Evolutionary conservation across 2,888 invertebrate genomes (phyloP).

Genomic region (Heliconius hortense): DNA sequence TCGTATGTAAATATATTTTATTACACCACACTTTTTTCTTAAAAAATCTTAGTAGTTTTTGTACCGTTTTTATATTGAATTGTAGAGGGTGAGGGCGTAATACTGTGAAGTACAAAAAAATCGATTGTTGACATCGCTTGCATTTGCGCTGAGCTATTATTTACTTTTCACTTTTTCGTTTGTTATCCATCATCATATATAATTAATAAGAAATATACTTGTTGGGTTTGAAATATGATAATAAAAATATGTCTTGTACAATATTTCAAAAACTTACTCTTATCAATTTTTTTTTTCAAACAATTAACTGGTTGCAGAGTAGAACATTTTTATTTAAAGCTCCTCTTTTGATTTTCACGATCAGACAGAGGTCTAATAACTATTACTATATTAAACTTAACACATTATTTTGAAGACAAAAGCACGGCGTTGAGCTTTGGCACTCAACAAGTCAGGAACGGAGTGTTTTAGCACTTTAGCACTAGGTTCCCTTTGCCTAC

Average conservation of each 20-base stretch:
- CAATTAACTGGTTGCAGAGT: neutral
- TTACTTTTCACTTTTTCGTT: neutral
- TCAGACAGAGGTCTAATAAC: neutral
- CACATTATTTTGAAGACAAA: neutral
- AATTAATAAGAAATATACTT: neutral
- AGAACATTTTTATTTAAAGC: neutral
- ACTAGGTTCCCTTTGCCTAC: no score
- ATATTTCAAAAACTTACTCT: neutral
- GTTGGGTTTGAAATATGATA: neutral
- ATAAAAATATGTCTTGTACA: neutral
- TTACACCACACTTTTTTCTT: neutral
- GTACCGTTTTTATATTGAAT: neutral
- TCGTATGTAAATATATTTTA: neutral
- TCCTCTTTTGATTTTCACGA: neutral
- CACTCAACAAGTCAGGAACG: no score
- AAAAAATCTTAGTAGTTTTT: neutral
- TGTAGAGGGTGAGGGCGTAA: slow-evolving; percentile 1
- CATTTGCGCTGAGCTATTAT: neutral
- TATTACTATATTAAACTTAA: neutral
- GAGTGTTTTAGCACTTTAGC: no score
- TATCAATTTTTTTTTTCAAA: neutral
- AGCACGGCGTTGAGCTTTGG: no score
- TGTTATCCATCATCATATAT: neutral
- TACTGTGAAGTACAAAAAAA: slow-evolving; percentile 6
- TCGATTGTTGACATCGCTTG: slow-evolving; percentile 5